Evolutionary conservation across 2,113 vertebrate genomes (phyloP), one percentile per base, ranked within the genome.

Genomic region (Climacteris rufus): DNA sequence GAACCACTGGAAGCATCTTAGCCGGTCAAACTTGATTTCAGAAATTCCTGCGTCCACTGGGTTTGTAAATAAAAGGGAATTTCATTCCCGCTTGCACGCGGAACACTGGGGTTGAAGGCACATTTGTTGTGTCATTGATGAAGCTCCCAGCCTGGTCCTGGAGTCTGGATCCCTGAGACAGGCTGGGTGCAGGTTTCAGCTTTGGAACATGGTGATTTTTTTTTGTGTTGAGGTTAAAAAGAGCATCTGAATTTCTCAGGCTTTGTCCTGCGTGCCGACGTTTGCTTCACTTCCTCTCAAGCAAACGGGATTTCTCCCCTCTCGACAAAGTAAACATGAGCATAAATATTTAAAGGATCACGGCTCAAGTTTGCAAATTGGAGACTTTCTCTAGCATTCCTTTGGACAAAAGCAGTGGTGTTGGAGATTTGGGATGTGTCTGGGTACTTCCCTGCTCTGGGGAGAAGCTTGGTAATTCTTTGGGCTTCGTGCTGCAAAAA

Each of bases 91-190:
- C 37, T 89, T 40, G 84, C 83, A 64, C 1, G 5, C 9, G 2
- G 28, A 77, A 37, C 83, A 8, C 42, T 3, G 4, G 35, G 14
- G 7, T 39, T 76, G 53, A 27, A 56, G 49, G 39, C 25, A 9
- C 0, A 0, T 72, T 86, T 1, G 0, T 54, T 19, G 8, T 1
- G n/a, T 44, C 0, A 0, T 20, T 44, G n/a, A 3, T 21, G 60
- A 64, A 63, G 37, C 56, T 90, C 60, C 24, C 44, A 59, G n/a
- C 66, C 24, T 35, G 11, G 18, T 75, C 27, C 22, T 37, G 39
- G 50, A 7, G 25, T 14, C 37, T 75, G 63, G 20, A 28, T 90
- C 20, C 20, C 57, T n/a, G 18, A 23, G n/a, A 13, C 1, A 2
- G 56, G 30, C 47, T 42, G 65, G 61, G 23, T 44, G 28, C 82